These are phyloP conservation scores for Percopsis transmontana DNA, from an alignment of 2,113 vertebrate genomes.

Conservation along the genomic window DNA sequence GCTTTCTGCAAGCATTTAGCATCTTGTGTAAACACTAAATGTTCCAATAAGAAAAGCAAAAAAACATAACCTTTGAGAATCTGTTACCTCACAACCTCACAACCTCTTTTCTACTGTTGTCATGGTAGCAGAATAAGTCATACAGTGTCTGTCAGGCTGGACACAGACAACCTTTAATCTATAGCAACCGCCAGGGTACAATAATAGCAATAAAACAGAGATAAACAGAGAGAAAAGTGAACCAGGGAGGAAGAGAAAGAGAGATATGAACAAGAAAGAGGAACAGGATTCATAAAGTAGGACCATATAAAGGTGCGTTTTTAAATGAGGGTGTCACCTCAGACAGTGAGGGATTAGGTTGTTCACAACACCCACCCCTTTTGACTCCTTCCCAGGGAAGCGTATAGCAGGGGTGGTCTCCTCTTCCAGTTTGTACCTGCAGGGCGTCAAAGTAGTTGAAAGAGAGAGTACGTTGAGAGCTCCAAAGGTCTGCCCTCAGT, in stretches of 20 bases:
- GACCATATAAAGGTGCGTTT: constrained; percentile 26
- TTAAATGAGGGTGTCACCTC: constrained; percentile 37
- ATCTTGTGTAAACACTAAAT: constrained; percentile 5
- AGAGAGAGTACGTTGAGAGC: not conserved
- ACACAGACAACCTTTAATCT: constrained; percentile 37
- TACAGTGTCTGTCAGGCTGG: constrained; percentile 3
- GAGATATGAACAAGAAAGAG: not conserved
- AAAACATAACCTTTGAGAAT: constrained; percentile 19
- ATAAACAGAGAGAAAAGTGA: constrained; percentile 20
- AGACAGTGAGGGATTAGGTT: not conserved
- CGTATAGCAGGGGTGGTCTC: constrained; percentile 10
- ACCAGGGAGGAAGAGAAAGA: constrained; percentile 18
- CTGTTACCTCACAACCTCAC: constrained; percentile 10
- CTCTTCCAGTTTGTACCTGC: constrained; percentile 18
- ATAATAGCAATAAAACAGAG: not conserved
- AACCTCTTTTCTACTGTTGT: constrained; percentile 25
- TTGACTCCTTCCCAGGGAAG: constrained; percentile 2
- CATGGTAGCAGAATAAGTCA: constrained; percentile 15
- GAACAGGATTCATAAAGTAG: not conserved
- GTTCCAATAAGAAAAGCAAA: constrained; percentile 12
- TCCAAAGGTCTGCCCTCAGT: not conserved
- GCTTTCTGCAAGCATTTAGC: no score
- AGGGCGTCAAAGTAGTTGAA: constrained; percentile 28
- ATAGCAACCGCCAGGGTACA: constrained; percentile 25
- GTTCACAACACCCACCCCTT: constrained; percentile 5